These are phyloP conservation scores for Percopsis omiscomaycus DNA, from an alignment of 2,797 vertebrate genomes.

Conservation along the genomic window DNA sequence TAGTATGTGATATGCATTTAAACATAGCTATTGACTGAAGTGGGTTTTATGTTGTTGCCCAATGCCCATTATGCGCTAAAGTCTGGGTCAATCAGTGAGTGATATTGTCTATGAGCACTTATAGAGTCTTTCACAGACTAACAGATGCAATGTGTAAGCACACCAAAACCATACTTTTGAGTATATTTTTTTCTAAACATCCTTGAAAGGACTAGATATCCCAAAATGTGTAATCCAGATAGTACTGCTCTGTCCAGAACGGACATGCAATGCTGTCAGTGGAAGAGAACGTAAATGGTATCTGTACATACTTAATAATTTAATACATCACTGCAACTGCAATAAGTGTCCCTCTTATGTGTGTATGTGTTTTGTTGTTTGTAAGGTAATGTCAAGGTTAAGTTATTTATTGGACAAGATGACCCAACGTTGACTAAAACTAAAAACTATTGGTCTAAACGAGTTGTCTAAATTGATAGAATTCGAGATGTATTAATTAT, in stretches of 20 bases:
- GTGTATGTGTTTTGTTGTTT: too few relatives aligned
- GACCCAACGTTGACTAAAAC: slow-evolving; percentile 25
- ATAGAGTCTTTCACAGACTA: slow-evolving; percentile 24
- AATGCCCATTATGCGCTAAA: not conserved
- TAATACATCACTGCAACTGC: too few relatives aligned
- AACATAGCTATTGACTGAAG: slow-evolving; percentile 8
- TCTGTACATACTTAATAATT: too few relatives aligned
- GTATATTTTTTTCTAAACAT: slow-evolving; percentile 33
- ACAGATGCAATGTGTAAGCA: slow-evolving; percentile 12
- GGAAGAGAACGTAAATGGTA: slow-evolving; percentile 46
- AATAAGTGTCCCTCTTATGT: too few relatives aligned
- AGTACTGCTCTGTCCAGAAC: slow-evolving; percentile 52
- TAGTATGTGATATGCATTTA: not conserved
- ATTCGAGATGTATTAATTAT: slow-evolving; percentile 38
- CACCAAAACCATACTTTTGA: slow-evolving; percentile 23
- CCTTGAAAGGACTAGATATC: slow-evolving; percentile 21
- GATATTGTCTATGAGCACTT: slow-evolving; percentile 26
- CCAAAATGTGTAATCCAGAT: slow-evolving; percentile 59
- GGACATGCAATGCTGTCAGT: slow-evolving; percentile 57
- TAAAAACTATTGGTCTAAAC: too few relatives aligned
- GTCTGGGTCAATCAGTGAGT: slow-evolving; percentile 9
- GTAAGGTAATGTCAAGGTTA: too few relatives aligned
- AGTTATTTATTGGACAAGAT: not conserved
- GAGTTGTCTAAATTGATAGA: too few relatives aligned
- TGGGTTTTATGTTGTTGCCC: not conserved